Evolutionary conservation across 2,797 vertebrate genomes (phyloP).

Genomic region (Sebastes taczanowskii): DNA sequence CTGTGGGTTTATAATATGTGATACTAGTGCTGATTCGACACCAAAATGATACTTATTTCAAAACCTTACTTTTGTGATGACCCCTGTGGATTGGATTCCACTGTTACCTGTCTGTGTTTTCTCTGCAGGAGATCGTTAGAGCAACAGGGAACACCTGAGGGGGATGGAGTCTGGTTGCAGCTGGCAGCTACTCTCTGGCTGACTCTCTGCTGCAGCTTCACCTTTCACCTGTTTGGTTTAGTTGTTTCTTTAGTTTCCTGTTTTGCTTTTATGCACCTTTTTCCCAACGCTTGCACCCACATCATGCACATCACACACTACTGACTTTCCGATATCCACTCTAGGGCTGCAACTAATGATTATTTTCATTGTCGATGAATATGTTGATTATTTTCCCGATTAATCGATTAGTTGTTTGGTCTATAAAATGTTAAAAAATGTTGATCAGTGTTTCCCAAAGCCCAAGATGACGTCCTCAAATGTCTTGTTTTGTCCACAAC

Average conservation of each 20-base stretch:
- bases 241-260: not conserved
- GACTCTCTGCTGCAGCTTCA: not conserved
- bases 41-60: not conserved
- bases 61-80: not conserved
- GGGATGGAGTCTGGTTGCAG: not conserved
- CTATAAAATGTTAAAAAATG: no score
- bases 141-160: not conserved
- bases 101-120: no score
- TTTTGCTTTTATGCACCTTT: not conserved
- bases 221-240: not conserved
- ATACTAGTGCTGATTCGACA: not conserved
- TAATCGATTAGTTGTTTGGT: no score
- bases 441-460: no score
- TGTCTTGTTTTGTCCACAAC: no score
- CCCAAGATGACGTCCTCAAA: no score
- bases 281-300: not conserved
- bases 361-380: no score
- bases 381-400: no score
- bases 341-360: no score
- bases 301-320: not conserved
- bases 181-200: not conserved
- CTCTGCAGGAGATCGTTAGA: no score
- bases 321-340: no score
- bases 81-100: not conserved
- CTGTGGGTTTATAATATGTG: not conserved